phyloP scores from a whole-genome alignment of 2,113 vertebrate genomes.

The Pedionomus torquatus region DNA sequence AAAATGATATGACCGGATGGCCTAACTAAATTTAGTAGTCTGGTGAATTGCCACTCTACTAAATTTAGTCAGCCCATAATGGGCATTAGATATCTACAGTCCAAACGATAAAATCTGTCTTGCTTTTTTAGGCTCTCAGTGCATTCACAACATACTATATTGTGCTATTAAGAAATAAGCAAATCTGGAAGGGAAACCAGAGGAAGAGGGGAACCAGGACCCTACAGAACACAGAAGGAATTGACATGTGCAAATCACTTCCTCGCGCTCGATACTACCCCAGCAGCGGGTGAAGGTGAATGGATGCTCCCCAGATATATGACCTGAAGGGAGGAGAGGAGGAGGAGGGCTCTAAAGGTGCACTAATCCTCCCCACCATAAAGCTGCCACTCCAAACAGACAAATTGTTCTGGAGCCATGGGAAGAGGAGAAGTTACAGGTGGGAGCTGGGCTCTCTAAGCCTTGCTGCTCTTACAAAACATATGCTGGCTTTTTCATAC shows the following conservation, averaged over 20 bases:
- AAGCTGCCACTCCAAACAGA: background rate
- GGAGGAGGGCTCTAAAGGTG: background rate
- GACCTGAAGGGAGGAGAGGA: background rate
- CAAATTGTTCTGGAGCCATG: background rate
- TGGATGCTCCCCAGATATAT: background rate
- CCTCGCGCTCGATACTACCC: background rate
- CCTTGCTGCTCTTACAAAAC: background rate
- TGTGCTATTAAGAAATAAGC: background rate
- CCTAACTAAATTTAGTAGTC: conserved; percentile 69
- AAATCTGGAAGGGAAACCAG: background rate
- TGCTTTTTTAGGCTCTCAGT: conserved; percentile 34
- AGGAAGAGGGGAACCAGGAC: background rate
- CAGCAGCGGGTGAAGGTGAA: accelerated
- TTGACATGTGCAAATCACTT: background rate
- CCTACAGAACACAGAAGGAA: background rate
- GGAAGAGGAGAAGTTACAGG: background rate
- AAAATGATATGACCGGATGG: conserved; percentile 60
- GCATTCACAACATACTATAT: background rate
- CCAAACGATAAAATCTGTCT: conserved; percentile 62
- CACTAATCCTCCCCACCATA: background rate
- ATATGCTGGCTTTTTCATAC: background rate
- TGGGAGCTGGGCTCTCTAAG: background rate
- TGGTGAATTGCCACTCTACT: conserved; percentile 64
- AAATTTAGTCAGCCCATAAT: conserved; percentile 57
- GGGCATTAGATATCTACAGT: conserved; percentile 54